Percentiles rank a stretch among this genome's conserved stretches.
These are phyloP conservation scores for Eilema caniola DNA, from an alignment of 2,888 invertebrate genomes.

Conservation along the genomic window DNA sequence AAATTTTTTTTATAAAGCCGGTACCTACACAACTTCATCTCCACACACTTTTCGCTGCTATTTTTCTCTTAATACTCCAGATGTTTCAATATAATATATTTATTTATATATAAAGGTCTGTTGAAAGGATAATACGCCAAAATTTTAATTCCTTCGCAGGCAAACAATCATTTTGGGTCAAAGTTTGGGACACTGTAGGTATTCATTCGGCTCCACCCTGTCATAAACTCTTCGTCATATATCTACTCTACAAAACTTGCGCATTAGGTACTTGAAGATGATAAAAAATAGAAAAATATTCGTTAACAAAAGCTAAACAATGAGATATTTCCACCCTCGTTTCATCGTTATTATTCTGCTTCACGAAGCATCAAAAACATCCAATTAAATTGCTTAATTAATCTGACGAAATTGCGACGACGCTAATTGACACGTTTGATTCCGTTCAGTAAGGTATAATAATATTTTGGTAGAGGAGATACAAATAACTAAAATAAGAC, in stretches of 20 bases:
- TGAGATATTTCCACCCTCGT: constrained; percentile 2
- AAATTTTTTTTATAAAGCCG: too few species aligned
- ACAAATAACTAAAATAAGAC: neutral
- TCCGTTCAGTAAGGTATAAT: constrained; percentile 1
- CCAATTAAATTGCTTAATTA: constrained; percentile 2
- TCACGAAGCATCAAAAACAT: neutral
- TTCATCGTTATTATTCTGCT: constrained; percentile 2
- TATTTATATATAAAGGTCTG: too few species aligned
- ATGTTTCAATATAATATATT: too few species aligned
- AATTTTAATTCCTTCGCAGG: neutral
- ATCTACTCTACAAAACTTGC: neutral
- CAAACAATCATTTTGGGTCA: neutral
- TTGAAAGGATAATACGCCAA: neutral
- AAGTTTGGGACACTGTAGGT: neutral
- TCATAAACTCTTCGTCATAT: neutral
- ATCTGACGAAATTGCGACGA: neutral
- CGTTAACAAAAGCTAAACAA: neutral
- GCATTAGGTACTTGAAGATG: neutral
- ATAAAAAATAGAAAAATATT: neutral
- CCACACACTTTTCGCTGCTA: neutral
- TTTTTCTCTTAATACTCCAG: too few species aligned
- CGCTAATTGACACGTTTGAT: constrained; percentile 1
- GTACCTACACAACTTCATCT: neutral
- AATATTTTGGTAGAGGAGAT: constrained; percentile 1
- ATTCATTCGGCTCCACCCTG: neutral